Evolutionary conservation across 2,888 invertebrate genomes (phyloP).

Genomic region (Eulithis testata): DNA sequence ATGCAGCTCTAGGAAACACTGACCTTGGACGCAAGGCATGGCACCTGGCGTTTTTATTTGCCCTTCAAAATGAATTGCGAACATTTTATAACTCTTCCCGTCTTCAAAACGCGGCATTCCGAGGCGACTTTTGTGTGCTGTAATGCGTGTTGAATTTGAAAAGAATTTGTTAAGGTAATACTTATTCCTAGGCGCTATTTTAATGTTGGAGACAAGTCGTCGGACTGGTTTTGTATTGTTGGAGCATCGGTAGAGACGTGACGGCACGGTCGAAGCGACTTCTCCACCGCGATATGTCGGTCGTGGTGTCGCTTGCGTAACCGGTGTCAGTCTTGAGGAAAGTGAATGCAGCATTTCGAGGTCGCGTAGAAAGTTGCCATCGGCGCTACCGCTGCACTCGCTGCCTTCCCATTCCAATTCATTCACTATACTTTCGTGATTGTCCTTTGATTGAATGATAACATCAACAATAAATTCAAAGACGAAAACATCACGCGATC

Average conservation of each 20-base stretch:
- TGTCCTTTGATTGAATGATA: constrained; percentile 40
- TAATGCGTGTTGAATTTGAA: constrained; percentile 53
- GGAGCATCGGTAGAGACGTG: constrained; percentile 42
- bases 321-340: constrained; percentile 80
- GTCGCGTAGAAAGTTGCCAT: constrained; percentile 82
- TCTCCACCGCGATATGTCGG: constrained; percentile 73
- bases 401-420: constrained; percentile 52
- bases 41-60: constrained; percentile 83
- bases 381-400: constrained; percentile 59
- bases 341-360: constrained; percentile 84
- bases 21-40: constrained; percentile 80
- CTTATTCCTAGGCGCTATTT: constrained; percentile 50
- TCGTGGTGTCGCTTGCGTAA: constrained; percentile 77
- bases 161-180: constrained; percentile 51
- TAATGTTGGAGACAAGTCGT: constrained; percentile 48
- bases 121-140: constrained; percentile 52
- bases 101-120: constrained; percentile 36
- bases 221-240: constrained; percentile 53
- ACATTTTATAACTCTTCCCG: constrained; percentile 70
- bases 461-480: constrained; percentile 41
- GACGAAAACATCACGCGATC: constrained; percentile 54
- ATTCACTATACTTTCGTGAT: constrained; percentile 42
- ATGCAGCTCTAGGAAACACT: constrained; percentile 84
- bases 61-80: constrained; percentile 77
- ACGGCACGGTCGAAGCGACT: constrained; percentile 37